Conservation (phyloP, 2,888 invertebrate species). For the Rotaria sp. region DNA sequence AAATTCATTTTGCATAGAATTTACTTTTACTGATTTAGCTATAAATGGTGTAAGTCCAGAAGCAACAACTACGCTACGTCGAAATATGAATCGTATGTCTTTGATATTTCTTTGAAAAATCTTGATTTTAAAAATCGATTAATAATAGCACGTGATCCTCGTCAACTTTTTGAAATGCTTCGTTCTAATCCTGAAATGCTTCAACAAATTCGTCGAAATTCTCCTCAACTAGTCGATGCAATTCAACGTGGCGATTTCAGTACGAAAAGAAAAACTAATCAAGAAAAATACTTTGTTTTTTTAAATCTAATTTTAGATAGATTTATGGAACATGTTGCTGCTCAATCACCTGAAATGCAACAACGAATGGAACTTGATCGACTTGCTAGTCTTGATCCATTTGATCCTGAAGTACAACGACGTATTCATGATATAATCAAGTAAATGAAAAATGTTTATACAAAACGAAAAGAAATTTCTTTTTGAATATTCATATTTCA, state of each 20-base stretch:
- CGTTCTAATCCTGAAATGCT: constrained; percentile 29
- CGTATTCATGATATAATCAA: constrained; percentile 33
- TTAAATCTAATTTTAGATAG: no score
- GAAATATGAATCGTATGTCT: not conserved
- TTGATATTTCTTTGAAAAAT: not conserved
- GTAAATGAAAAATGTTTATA: not conserved
- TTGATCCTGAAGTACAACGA: constrained; percentile 35
- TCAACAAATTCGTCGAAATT: constrained; percentile 14
- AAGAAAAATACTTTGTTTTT: no score
- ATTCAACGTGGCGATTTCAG: constrained; percentile 33
- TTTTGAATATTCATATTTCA: constrained; percentile 42
- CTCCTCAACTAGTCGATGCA: constrained; percentile 34
- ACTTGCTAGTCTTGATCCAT: not conserved
- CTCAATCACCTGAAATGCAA: no score
- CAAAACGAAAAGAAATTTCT: no score
- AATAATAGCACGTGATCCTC: not conserved
- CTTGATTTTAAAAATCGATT: no score
- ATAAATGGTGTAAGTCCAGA: not conserved
- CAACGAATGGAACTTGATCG: no score
- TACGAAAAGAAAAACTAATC: not conserved
- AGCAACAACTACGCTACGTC: not conserved
- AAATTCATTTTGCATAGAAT: no score
- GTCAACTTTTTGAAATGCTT: not conserved
- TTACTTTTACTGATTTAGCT: not conserved
- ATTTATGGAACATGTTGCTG: no score